These are phyloP conservation scores for Onthophagus sagittarius DNA, from an alignment of 2,888 invertebrate genomes.

Conservation along the genomic window DNA sequence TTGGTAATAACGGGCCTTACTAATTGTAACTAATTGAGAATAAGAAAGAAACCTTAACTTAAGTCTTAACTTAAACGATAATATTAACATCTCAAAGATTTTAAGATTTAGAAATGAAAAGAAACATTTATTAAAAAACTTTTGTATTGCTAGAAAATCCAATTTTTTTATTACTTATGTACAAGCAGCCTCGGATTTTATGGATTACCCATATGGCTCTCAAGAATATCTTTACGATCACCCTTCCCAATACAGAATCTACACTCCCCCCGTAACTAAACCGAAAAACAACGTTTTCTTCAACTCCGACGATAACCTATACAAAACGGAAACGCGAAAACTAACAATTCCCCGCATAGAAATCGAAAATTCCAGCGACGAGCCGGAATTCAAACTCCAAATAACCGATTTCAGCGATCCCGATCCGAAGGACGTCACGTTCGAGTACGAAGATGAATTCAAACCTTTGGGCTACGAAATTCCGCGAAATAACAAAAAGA, in stretches of 20 bases:
- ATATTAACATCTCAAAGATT: no score
- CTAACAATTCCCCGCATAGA: constrained; percentile 44
- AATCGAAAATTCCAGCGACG: constrained; percentile 37
- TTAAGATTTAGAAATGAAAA: no score
- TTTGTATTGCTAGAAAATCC: constrained; percentile 6
- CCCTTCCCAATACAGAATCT: constrained; percentile 35
- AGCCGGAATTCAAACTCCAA: constrained; percentile 45
- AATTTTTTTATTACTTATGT: constrained; percentile 17
- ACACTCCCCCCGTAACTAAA: constrained; percentile 43
- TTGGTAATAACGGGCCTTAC: no score
- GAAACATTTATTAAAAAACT: no score
- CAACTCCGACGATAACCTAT: constrained; percentile 47
- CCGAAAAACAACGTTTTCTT: constrained; percentile 46
- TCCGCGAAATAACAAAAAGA: constrained; percentile 35
- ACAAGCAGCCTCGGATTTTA: constrained; percentile 48
- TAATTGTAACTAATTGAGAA: no score
- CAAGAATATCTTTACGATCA: constrained; percentile 43
- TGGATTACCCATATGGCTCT: constrained; percentile 39
- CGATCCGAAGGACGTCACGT: constrained; percentile 47
- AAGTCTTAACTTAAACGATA: no score
- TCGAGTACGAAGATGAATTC: constrained; percentile 41
- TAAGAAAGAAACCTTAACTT: no score
- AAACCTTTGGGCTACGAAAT: constrained; percentile 8
- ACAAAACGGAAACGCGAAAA: constrained; percentile 43
- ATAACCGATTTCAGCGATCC: constrained; percentile 48